These are phyloP conservation scores for Hyles lineata DNA, from an alignment of 2,888 invertebrate species.

Conservation along the genomic window DNA sequence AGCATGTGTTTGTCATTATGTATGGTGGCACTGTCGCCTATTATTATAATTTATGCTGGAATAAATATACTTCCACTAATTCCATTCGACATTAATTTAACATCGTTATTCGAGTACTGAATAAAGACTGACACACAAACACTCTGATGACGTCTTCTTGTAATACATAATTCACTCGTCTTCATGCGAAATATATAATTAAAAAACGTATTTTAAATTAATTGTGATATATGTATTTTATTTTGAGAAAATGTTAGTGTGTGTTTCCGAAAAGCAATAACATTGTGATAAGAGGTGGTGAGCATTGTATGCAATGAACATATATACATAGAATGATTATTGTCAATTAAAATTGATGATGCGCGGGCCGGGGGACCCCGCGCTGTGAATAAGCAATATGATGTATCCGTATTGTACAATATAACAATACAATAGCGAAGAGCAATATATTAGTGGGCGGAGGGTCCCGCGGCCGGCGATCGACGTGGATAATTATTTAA, in stretches of 20 bases:
- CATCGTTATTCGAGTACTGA: constrained; percentile 57
- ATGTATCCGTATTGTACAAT: constrained; percentile 17
- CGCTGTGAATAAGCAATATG: constrained; percentile 34
- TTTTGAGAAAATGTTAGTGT: constrained; percentile 69
- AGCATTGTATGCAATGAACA: constrained; percentile 65
- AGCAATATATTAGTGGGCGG: constrained; percentile 1
- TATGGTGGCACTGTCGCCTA: constrained; percentile 48
- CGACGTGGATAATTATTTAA: constrained; percentile 23
- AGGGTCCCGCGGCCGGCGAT: constrained; percentile 20
- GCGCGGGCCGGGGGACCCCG: constrained; percentile 52
- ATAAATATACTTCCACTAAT: constrained; percentile 66
- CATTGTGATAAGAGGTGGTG: constrained; percentile 77
- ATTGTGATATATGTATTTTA: constrained; percentile 77
- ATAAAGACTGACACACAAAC: constrained; percentile 71
- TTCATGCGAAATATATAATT: constrained; percentile 50
- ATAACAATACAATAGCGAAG: constrained; percentile 37
- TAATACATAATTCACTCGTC: constrained; percentile 49
- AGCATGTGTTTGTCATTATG: constrained; percentile 81
- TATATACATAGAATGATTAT: constrained; percentile 66
- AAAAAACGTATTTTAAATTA: constrained; percentile 70
- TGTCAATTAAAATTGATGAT: constrained; percentile 70
- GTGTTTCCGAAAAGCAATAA: constrained; percentile 82
- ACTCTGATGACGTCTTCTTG: constrained; percentile 56
- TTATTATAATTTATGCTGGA: constrained; percentile 83
- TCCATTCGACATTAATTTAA: constrained; percentile 57